Conservation (phyloP, 1,140 invertebrate species). For the Meloidogyne chitwoodi region DNA sequence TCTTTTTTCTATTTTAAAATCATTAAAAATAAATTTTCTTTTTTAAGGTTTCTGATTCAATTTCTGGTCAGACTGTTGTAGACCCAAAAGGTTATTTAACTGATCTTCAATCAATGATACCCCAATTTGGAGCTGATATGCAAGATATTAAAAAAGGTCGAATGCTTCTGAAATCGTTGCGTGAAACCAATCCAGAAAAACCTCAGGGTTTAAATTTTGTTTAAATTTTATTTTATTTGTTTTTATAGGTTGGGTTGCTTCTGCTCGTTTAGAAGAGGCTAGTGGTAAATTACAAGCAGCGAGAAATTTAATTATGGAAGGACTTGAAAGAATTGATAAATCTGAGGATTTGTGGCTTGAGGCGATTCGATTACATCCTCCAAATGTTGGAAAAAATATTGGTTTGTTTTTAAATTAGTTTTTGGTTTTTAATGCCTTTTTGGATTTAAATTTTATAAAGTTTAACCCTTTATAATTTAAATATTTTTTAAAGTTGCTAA, state of each 20-base stretch:
- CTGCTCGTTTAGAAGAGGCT: constrained; percentile 94
- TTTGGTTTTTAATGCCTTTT: neutral
- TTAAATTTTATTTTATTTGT: neutral
- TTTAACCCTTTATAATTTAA: constrained; percentile 3
- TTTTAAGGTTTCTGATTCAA: constrained; percentile 82
- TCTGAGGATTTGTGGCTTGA: constrained; percentile 98
- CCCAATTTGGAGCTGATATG: constrained; percentile 93
- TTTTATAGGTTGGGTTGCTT: constrained; percentile 86
- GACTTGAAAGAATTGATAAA: constrained; percentile 79
- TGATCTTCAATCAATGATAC: constrained; percentile 96
- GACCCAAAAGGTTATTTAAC: constrained; percentile 99
- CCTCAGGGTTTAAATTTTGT: constrained; percentile 68
- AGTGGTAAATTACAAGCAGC: constrained; percentile 97
- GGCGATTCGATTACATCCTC: constrained; percentile 81
- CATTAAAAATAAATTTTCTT: neutral
- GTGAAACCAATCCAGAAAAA: constrained; percentile 98
- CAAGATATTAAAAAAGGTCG: constrained; percentile 98
- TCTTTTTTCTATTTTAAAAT: neutral
- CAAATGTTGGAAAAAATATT: constrained; percentile 86
- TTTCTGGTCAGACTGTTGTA: constrained; percentile 96
- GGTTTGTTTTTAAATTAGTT: constrained; percentile 30
- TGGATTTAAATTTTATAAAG: neutral
- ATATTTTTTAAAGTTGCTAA: constrained; percentile 63
- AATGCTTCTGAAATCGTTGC: constrained; percentile 88
- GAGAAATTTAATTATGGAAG: constrained; percentile 94